Evolutionary conservation across 2,888 invertebrate genomes (phyloP), one percentile per base, ranked within the genome.

Genomic region (Netelia inedita): DNA sequence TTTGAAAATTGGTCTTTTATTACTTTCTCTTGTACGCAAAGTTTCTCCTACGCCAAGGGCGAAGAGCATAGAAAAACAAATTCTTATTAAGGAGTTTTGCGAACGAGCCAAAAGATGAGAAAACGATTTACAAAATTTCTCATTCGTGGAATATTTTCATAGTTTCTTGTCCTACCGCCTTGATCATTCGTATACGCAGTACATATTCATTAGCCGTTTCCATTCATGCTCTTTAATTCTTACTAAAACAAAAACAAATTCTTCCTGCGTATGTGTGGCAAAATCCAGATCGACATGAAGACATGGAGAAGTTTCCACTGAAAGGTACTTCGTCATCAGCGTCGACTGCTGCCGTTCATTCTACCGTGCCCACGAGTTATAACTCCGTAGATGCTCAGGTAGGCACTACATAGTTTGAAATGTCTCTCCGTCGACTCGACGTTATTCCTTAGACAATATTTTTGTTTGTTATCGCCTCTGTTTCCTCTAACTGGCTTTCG

Each of bases 231-330:
- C 21, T 65, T 66, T n/a, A 43, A 46, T 59, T 16, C 10, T 28
- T 14, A 53, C 59, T 43, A 63, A 35, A 50, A 75, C 66, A 35
- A 19, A 59, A 79, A 28, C 21, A 19, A 65, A 21, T 46, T 63
- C 53, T 65, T 74, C 74, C 59, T 72, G 50, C 79, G 74, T 85
- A 55, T 73, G 57, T 79, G 80, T 66, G 76, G 19, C 59, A 66
- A 75, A 75, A 79, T 79, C 21, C 72, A 92, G 93, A 92, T 91
- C 88, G 88, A 88, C 88, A 90, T 88, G 87, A 93, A 94, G 90
- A 92, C 91, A 96, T 96, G 96, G 96, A 96, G 95, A 96, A 96
- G 94, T 96, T 95, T 94, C 96, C 96, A 93, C 94, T 96, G 92
- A 96, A 95, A 94, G 95, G 95, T 88, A 93, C 93, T 85, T 88